Evolutionary conservation across 1,140 invertebrate genomes (phyloP).

Genomic region (Tigriopus japonicus): DNA sequence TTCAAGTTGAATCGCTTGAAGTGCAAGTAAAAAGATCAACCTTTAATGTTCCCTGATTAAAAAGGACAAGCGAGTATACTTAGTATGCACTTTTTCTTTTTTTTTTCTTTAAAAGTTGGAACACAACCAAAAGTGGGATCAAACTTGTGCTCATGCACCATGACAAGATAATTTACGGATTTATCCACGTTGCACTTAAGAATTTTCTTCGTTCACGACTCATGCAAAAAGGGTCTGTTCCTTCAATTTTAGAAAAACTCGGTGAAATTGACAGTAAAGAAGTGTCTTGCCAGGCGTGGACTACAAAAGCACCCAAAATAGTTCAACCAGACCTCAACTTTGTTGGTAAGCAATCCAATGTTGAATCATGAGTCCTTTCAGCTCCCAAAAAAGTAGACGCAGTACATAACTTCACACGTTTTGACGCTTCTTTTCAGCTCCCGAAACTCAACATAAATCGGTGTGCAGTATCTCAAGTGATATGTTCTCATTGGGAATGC

Average conservation of each 20-base stretch:
- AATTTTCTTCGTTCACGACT: no score
- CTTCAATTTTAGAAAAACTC: constrained; percentile 7
- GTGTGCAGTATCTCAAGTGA: constrained; percentile 67
- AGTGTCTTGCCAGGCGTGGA: constrained; percentile 59
- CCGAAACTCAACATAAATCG: constrained; percentile 66
- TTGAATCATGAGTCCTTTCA: neutral
- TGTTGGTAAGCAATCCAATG: constrained; percentile 41
- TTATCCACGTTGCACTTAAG: no score
- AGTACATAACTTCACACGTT: neutral
- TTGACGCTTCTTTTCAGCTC: constrained; percentile 36
- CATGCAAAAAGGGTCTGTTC: neutral
- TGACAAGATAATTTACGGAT: no score
- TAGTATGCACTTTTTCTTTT: no score
- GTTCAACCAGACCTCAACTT: constrained; percentile 81
- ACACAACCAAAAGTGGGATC: no score
- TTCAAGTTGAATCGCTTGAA: no score
- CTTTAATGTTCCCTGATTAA: no score
- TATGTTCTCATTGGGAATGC: constrained; percentile 86
- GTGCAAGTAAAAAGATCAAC: no score
- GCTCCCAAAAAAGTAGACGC: neutral
- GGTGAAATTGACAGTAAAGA: constrained; percentile 6
- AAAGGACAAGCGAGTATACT: no score
- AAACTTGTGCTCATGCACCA: no score
- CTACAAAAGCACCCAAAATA: constrained; percentile 68
- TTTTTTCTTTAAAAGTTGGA: no score